Percentiles rank a stretch among this genome's conserved stretches.
phyloP scores from a whole-genome alignment of 2,888 invertebrate genomes.

The Cephus spinipes region DNA sequence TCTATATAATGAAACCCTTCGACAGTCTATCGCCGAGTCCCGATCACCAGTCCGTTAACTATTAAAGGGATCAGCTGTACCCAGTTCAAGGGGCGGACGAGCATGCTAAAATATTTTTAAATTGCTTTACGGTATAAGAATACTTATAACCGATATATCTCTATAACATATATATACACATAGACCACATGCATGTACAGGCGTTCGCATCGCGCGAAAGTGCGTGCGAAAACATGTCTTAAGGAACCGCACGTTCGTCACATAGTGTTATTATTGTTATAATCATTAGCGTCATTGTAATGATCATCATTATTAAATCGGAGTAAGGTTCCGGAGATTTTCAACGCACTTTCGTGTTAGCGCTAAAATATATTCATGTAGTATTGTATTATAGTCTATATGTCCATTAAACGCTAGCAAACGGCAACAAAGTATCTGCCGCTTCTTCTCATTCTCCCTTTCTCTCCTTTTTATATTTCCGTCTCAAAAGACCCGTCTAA shows the following conservation, averaged over 20 bases:
- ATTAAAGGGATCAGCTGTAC: too few relatives aligned
- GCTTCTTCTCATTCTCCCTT: too few relatives aligned
- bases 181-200: neutral
- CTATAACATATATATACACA: conserved; percentile 14
- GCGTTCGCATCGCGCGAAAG: conserved; percentile 10
- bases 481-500: conserved; percentile 51
- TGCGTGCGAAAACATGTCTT: conserved; percentile 5
- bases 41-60: too few relatives aligned
- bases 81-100: conserved; percentile 2
- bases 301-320: too few relatives aligned
- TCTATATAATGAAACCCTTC: too few relatives aligned
- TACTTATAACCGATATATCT: conserved; percentile 23
- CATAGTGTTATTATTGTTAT: too few relatives aligned
- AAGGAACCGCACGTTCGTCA: too few relatives aligned
- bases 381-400: conserved; percentile 7
- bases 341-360: too few relatives aligned
- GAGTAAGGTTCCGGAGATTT: too few relatives aligned
- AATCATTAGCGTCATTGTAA: too few relatives aligned
- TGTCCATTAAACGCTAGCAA: conserved; percentile 36
- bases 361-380: too few relatives aligned
- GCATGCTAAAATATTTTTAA: conserved; percentile 47
- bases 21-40: too few relatives aligned
- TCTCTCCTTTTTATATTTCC: conserved; percentile 11
- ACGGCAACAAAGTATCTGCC: conserved; percentile 39
- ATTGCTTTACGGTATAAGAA: conserved; percentile 39